Percentiles rank a stretch among this genome's conserved stretches.
Conservation (phyloP, 2,113 vertebrate genomes). For the Canis aureus region DNA sequence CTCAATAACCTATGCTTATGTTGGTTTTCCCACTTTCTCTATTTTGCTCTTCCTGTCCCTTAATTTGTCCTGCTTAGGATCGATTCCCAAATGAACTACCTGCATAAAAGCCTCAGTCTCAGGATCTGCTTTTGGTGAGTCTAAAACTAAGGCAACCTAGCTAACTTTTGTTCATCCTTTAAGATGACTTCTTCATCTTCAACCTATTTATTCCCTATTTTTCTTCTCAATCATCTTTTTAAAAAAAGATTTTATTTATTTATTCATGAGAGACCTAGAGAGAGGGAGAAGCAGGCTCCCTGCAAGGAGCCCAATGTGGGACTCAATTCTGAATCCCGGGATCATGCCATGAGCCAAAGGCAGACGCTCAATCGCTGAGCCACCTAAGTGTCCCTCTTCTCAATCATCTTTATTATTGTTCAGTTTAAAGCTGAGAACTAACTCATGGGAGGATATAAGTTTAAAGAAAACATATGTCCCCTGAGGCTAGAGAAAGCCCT, state of each 20-base stretch:
- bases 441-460: not conserved
- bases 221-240: not conserved
- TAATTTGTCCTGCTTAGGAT: not conserved
- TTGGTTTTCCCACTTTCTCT: not conserved
- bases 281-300: too few species aligned
- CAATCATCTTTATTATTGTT: not conserved
- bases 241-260: too few species aligned
- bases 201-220: not conserved
- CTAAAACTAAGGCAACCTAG: not conserved
- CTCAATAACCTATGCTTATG: not conserved
- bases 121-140: not conserved
- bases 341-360: too few species aligned
- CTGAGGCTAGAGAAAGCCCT: not conserved
- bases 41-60: not conserved
- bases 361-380: too few species aligned
- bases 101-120: not conserved
- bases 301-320: too few species aligned
- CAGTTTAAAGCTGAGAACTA: not conserved
- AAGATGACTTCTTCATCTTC: not conserved
- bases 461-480: not conserved
- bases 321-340: too few species aligned
- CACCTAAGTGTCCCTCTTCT: not conserved
- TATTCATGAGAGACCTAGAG: too few species aligned
- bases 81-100: not conserved
- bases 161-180: not conserved